Conservation (phyloP, 2,797 vertebrate species). For the Aulostomus chinensis region DNA sequence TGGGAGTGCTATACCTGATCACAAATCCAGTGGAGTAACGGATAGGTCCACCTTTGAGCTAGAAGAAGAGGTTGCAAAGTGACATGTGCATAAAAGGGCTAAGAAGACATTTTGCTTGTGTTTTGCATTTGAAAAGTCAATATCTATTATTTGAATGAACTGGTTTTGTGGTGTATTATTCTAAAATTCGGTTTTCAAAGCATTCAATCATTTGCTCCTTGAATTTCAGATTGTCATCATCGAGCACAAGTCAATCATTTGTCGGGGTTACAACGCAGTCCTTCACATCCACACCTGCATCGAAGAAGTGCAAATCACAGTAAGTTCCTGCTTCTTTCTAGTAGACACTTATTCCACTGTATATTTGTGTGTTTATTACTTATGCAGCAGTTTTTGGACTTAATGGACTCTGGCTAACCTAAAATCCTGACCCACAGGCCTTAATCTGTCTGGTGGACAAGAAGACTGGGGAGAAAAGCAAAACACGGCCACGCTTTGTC, state of each 20-base stretch:
- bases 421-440: conserved; percentile 78
- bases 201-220: neutral
- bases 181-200: too few relatives aligned
- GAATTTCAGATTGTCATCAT: conserved; percentile 95
- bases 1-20: too few relatives aligned
- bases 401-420: neutral
- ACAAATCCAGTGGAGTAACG: too few relatives aligned
- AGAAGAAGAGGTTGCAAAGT: too few relatives aligned
- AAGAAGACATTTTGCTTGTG: too few relatives aligned
- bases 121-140: too few relatives aligned
- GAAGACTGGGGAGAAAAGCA: conserved; percentile 98
- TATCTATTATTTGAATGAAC: too few relatives aligned
- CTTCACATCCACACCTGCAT: conserved; percentile 99
- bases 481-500: conserved; percentile 95
- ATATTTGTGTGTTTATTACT: neutral
- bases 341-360: neutral
- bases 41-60: too few relatives aligned
- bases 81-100: too few relatives aligned
- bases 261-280: conserved; percentile 98
- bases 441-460: conserved; percentile 99
- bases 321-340: conserved; percentile 69
- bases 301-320: conserved; percentile 98
- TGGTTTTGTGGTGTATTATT: too few relatives aligned
- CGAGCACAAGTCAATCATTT: conserved; percentile 99
- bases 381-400: neutral